phyloP scores from a whole-genome alignment of 2,888 invertebrate species.

The Pristionchus maxplancki region DNA sequence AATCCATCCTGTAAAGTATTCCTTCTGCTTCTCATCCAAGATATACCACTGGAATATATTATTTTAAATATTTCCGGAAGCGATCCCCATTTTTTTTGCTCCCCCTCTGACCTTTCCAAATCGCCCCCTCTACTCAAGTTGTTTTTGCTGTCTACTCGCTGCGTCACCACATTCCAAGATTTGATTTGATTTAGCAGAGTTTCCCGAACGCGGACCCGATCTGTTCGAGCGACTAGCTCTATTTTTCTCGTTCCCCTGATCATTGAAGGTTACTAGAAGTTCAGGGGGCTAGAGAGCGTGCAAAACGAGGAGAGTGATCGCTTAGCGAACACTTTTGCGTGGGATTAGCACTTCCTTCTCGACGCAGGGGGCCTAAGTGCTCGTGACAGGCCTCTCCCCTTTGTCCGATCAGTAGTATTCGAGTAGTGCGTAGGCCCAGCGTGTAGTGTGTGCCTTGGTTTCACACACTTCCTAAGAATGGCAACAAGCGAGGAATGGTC shows the following conservation, averaged over 20 bases:
- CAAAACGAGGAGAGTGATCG: neutral
- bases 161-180: neutral
- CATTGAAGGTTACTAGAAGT: neutral
- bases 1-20: slow-evolving; percentile 77
- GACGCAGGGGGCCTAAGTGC: slow-evolving; percentile 18
- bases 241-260: neutral
- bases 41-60: slow-evolving; percentile 76
- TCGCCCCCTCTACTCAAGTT: neutral
- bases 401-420: neutral
- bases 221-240: neutral
- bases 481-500: no score
- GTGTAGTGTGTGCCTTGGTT: neutral
- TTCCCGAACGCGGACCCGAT: slow-evolving; percentile 6
- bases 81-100: neutral
- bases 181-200: slow-evolving; percentile 2
- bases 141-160: neutral
- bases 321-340: neutral
- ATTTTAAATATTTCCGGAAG: neutral
- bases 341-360: slow-evolving; percentile 30
- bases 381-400: neutral
- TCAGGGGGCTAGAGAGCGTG: no score
- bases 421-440: neutral
- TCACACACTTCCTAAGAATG: neutral
- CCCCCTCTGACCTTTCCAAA: neutral
- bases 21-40: slow-evolving; percentile 76